phyloP scores from a whole-genome alignment of 2,113 vertebrate genomes.

The Psettodes erumei region DNA sequence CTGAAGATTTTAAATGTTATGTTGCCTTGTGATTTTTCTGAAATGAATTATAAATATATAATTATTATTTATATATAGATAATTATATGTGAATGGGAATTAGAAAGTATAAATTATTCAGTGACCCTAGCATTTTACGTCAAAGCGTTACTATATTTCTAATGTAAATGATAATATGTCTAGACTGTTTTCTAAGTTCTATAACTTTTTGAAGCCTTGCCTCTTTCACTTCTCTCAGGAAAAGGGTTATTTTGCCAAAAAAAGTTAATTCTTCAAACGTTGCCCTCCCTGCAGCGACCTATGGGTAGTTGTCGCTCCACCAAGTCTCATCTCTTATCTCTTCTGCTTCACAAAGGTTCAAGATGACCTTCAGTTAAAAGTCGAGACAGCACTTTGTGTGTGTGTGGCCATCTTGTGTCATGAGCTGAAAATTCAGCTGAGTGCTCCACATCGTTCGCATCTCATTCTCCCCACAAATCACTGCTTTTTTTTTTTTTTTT shows the following conservation, averaged over 20 bases:
- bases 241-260: constrained; percentile 34
- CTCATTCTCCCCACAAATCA: constrained; percentile 14
- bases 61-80: too few relatives aligned
- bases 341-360: constrained; percentile 27
- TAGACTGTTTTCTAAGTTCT: constrained; percentile 2
- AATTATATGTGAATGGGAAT: too few relatives aligned
- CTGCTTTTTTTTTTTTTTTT: too few relatives aligned
- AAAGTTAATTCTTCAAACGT: constrained; percentile 17
- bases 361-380: constrained; percentile 52
- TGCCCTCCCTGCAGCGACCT: constrained; percentile 24
- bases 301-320: constrained; percentile 28
- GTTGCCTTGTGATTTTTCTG: neutral
- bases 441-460: neutral
- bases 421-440: constrained; percentile 28
- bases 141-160: neutral
- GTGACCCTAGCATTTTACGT: neutral
- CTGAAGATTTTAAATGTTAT: neutral
- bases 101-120: neutral
- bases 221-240: constrained; percentile 8
- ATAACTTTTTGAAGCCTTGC: neutral
- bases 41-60: too few relatives aligned
- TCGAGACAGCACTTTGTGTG: constrained; percentile 23
- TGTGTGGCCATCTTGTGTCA: constrained; percentile 9
- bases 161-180: too few relatives aligned
- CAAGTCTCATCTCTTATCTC: constrained; percentile 35